Evolutionary conservation across 2,888 invertebrate species (phyloP).

Genomic region (Polydrusus cervinus): DNA sequence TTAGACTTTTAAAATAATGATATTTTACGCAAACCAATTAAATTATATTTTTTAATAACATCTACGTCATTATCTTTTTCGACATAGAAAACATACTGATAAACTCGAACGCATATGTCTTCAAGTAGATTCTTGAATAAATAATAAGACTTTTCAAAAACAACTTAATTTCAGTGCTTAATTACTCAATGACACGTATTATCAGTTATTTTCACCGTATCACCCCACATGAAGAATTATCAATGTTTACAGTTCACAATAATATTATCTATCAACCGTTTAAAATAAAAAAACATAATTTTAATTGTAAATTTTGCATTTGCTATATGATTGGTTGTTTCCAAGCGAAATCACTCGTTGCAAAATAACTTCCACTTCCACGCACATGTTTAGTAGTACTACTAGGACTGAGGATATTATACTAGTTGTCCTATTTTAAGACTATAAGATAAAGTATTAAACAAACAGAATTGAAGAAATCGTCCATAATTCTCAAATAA

Average conservation of each 20-base stretch:
- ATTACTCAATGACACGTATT: neutral
- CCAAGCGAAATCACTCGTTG: slow-evolving; percentile 4
- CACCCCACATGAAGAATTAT: slow-evolving; percentile 49
- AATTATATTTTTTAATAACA: neutral
- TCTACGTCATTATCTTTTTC: slow-evolving; percentile 3
- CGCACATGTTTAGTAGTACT: neutral
- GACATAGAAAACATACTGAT: neutral
- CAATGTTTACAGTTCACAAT: slow-evolving; percentile 26
- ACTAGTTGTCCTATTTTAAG: neutral
- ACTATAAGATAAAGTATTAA: too few species aligned
- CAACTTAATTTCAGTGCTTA: slow-evolving; percentile 10
- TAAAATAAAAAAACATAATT: slow-evolving; percentile 1
- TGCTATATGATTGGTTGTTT: neutral
- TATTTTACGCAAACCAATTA: too few species aligned
- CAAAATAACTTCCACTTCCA: slow-evolving; percentile 5
- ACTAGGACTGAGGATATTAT: neutral
- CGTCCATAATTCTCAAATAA: too few species aligned
- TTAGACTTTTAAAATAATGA: too few species aligned
- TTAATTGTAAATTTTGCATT: neutral
- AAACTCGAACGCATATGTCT: neutral
- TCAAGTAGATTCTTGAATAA: neutral
- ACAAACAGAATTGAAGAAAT: too few species aligned
- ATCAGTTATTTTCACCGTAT: neutral
- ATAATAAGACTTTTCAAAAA: slow-evolving; percentile 20
- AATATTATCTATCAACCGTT: slow-evolving; percentile 21